Percentiles rank a stretch among this genome's conserved stretches.
phyloP scores from a whole-genome alignment of 2,888 invertebrate species.

The Parochlus steinenii region DNA sequence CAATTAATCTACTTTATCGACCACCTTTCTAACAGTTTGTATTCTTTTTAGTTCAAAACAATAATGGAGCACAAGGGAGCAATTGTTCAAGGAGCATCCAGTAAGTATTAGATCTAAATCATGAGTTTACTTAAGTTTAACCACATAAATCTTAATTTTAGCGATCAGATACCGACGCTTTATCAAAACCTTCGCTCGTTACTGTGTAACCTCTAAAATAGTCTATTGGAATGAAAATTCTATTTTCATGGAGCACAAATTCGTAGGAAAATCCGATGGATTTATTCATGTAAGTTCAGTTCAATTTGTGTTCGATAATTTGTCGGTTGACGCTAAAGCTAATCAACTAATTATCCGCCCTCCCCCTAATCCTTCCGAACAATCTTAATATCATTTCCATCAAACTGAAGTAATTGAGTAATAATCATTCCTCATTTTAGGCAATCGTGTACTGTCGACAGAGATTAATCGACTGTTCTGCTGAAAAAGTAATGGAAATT shows the following conservation, averaged over 20 bases:
- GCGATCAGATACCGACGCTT: conserved; percentile 62
- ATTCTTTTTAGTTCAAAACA: conserved; percentile 50
- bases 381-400: too few relatives aligned
- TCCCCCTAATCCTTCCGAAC: too few relatives aligned
- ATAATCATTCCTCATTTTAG: too few relatives aligned
- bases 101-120: conserved; percentile 47
- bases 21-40: too few relatives aligned
- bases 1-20: too few relatives aligned
- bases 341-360: too few relatives aligned
- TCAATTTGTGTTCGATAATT: too few relatives aligned
- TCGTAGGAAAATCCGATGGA: conserved; percentile 52
- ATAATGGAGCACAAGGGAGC: conserved; percentile 56
- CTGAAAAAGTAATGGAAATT: conserved; percentile 33
- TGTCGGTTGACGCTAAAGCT: too few relatives aligned
- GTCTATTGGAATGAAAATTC: conserved; percentile 73
- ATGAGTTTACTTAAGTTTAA: not conserved
- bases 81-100: conserved; percentile 62
- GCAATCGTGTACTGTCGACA: conserved; percentile 34
- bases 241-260: conserved; percentile 70
- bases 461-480: conserved; percentile 33
- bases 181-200: conserved; percentile 55
- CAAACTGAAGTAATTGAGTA: conserved; percentile 46
- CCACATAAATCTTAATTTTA: not conserved
- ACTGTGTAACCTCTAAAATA: conserved; percentile 60
- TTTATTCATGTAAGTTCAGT: conserved; percentile 48